phyloP scores from a whole-genome alignment of 2,113 vertebrate genomes.

The Diphyllodes magnificus region DNA sequence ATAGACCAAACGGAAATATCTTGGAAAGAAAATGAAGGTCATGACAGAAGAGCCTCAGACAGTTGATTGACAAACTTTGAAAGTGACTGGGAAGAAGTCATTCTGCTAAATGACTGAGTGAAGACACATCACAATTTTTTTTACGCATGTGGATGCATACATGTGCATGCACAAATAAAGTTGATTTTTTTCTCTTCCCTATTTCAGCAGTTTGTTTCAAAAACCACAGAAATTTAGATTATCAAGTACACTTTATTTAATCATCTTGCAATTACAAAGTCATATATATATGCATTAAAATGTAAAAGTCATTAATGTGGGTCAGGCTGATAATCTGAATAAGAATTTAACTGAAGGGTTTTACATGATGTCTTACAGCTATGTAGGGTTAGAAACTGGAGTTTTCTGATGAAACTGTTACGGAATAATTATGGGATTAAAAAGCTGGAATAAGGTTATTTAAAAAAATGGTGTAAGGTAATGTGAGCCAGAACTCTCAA shows the following conservation, averaged over 20 bases:
- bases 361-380: not conserved
- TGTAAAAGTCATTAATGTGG: not conserved
- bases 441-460: slow-evolving; percentile 44
- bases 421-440: slow-evolving; percentile 34
- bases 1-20: not conserved
- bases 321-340: not conserved
- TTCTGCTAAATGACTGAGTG: not conserved
- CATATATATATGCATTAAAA: not conserved
- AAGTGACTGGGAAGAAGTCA: not conserved
- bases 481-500: slow-evolving; percentile 53
- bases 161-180: not conserved
- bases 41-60: not conserved
- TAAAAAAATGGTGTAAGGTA: not conserved
- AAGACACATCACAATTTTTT: not conserved
- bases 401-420: not conserved
- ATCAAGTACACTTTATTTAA: not conserved
- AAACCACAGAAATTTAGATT: not conserved
- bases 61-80: not conserved
- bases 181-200: not conserved
- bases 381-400: not conserved
- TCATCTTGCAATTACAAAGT: not conserved
- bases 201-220: not conserved
- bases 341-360: not conserved
- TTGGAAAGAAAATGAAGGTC: too few relatives aligned
- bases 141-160: too few relatives aligned